A percentile compares a stretch with the other conserved stretches of the same genome.
phyloP scores from a whole-genome alignment of 1,140 invertebrate genomes.

The Eulimnadia texana region DNA sequence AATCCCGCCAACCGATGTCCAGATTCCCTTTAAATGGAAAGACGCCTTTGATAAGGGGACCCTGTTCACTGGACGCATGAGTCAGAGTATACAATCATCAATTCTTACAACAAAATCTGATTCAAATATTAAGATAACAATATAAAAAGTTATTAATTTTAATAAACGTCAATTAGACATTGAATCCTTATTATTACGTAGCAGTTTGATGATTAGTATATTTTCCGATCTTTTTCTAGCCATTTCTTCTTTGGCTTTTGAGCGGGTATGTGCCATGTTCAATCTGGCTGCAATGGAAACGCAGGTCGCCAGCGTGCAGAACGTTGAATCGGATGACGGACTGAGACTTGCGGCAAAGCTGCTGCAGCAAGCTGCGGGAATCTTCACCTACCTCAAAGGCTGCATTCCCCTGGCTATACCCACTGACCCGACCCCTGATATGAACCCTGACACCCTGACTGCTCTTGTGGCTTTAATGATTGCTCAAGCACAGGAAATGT shows the following conservation, averaged over 20 bases:
- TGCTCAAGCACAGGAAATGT: conserved; percentile 94
- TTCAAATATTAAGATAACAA: no score
- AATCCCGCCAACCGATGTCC: conserved; percentile 75
- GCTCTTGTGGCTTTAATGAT: conserved; percentile 80
- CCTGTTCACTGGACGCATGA: conserved; percentile 82
- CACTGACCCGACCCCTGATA: conserved; percentile 88
- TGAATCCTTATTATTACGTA: no score
- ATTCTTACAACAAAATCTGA: conserved; percentile 13
- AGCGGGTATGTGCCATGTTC: conserved; percentile 89
- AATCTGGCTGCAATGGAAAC: conserved; percentile 95
- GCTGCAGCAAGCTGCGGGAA: conserved; percentile 81
- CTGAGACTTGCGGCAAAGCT: conserved; percentile 84
- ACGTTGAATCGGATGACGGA: conserved; percentile 79
- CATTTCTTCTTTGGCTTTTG: conserved; percentile 70
- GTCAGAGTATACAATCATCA: conserved; percentile 55
- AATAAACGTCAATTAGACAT: no score
- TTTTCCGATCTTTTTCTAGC: conserved; percentile 34
- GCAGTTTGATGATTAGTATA: no score
- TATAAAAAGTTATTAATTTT: conserved; percentile 1
- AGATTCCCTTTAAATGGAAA: conserved; percentile 97
- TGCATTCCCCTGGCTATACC: conserved; percentile 70
- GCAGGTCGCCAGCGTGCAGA: conserved; percentile 69
- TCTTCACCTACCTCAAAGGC: conserved; percentile 77
- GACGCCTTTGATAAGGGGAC: conserved; percentile 96
- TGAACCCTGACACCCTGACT: conserved; percentile 76